Percentiles rank a stretch among this genome's conserved stretches.
Conservation (phyloP, 2,888 invertebrate genomes). For the Byasa hedistus region DNA sequence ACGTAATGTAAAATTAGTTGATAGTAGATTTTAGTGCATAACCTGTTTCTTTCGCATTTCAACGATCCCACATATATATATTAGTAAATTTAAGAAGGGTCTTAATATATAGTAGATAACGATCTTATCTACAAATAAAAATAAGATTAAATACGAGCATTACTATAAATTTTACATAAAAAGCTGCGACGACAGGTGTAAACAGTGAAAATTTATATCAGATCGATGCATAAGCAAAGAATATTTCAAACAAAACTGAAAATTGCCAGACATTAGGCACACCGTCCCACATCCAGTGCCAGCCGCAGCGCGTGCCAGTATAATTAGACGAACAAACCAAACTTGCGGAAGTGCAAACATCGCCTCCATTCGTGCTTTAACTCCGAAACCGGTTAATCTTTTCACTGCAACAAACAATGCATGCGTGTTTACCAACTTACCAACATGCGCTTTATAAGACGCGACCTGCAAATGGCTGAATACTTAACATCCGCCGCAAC, state of each 20-base stretch:
- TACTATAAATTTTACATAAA: not conserved
- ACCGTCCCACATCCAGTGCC: constrained; percentile 30
- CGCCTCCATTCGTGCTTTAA: constrained; percentile 41
- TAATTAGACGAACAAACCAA: constrained; percentile 46
- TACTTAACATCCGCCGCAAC: too few relatives aligned
- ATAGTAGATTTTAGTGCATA: too few relatives aligned
- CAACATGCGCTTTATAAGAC: not conserved
- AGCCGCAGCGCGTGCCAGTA: constrained; percentile 32
- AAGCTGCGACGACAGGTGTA: constrained; percentile 4
- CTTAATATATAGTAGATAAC: too few relatives aligned
- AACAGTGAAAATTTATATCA: constrained; percentile 13
- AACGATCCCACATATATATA: too few relatives aligned
- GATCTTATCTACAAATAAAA: too few relatives aligned
- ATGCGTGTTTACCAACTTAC: constrained; percentile 11
- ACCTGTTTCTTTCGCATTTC: too few relatives aligned
- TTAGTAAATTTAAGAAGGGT: too few relatives aligned
- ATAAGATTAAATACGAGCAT: too few relatives aligned
- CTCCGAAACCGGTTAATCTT: constrained; percentile 44
- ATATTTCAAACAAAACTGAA: constrained; percentile 20
- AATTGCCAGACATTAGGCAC: constrained; percentile 25
- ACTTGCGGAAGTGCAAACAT: constrained; percentile 47
- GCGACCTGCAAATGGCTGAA: not conserved
- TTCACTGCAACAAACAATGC: constrained; percentile 21
- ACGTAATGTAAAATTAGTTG: too few relatives aligned
- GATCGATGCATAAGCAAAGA: constrained; percentile 7